Evolutionary conservation across 2,797 vertebrate genomes (phyloP), one percentile per base, ranked within the genome.

Genomic region (Avahi laniger): DNA sequence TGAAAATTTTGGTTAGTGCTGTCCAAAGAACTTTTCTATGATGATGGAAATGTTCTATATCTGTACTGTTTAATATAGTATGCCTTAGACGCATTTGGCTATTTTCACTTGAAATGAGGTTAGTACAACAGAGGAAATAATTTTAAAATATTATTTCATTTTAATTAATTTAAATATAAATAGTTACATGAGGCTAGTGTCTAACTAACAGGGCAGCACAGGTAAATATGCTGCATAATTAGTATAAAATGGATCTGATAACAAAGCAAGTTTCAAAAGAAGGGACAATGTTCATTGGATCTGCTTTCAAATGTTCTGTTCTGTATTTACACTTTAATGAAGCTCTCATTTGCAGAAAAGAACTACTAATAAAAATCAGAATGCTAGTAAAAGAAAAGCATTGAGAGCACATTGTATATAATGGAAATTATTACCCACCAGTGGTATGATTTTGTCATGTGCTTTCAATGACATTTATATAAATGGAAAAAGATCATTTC

Each of bases 381-480:
- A 82, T 63, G 11, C 22, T 83, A 57, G 59, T 48, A 20, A 93
- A 76, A 89, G 52, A 89, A 41, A 94, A 90, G 82, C 86, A 73
- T 72, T 7, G 46, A 87, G 4, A 95, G 89, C 24, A 13, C 1
- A 52, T 52, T 94, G 48, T 11, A 30, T 13, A 9, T 95, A 95
- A 67, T 82, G 2, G 17, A 93, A 97, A 83, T 81, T 92, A 87
- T 87, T 63, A 93, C 4, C 81, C 89, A 54, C 33, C 43, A 33
- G 35, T 89, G 48, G 90, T n/a, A 12, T 59, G 80, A 48, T 48
- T 90, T 38, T 93, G 87, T 48, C 13, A 57, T 63, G 35, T 61
- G 8, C 43, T 95, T 96, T 94, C 96, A 95, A 33, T 88, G 88
- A 46, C 83, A 70, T 97, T 97, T 94, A 81, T 95, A 79, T 81